A percentile compares a stretch with the other conserved stretches of the same genome.
Evolutionary conservation across 1,140 invertebrate species (phyloP).

Genomic region (Drosophila melanica): DNA sequence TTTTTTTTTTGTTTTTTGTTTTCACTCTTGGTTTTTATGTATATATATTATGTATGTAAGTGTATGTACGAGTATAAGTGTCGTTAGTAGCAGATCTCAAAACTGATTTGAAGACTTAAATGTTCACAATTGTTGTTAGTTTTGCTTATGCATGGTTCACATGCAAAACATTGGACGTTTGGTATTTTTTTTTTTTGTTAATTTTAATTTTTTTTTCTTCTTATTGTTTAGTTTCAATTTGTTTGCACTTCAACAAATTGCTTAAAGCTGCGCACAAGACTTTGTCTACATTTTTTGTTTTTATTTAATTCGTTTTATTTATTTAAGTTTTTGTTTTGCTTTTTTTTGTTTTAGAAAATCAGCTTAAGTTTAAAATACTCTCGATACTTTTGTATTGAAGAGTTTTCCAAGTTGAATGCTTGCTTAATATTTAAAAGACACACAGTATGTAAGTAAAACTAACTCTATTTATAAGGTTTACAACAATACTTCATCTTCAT

Average conservation of each 20-base stretch:
- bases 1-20: constrained; percentile 31
- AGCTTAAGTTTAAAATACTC: constrained; percentile 48
- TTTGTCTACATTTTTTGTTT: constrained; percentile 62
- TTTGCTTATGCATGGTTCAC: constrained; percentile 48
- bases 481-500: constrained; percentile 21
- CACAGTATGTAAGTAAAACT: constrained; percentile 71
- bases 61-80: constrained; percentile 45
- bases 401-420: constrained; percentile 28
- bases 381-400: constrained; percentile 8
- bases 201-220: constrained; percentile 30
- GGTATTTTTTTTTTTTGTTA: constrained; percentile 59
- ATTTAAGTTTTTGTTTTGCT: constrained; percentile 22
- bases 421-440: constrained; percentile 75
- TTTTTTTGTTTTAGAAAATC: constrained; percentile 38
- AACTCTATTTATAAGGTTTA: constrained; percentile 47
- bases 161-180: constrained; percentile 75
- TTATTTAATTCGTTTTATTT: constrained; percentile 5
- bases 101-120: constrained; percentile 65
- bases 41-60: constrained; percentile 35
- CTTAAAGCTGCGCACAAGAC: constrained; percentile 77
- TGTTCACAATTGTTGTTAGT: constrained; percentile 80
- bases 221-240: constrained; percentile 47
- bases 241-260: constrained; percentile 60
- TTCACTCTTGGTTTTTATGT: constrained; percentile 48
- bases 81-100: constrained; percentile 40